Evolutionary conservation across 2,797 vertebrate species (phyloP), one percentile per base, ranked within the genome.

Genomic region (Tangara arthus): DNA sequence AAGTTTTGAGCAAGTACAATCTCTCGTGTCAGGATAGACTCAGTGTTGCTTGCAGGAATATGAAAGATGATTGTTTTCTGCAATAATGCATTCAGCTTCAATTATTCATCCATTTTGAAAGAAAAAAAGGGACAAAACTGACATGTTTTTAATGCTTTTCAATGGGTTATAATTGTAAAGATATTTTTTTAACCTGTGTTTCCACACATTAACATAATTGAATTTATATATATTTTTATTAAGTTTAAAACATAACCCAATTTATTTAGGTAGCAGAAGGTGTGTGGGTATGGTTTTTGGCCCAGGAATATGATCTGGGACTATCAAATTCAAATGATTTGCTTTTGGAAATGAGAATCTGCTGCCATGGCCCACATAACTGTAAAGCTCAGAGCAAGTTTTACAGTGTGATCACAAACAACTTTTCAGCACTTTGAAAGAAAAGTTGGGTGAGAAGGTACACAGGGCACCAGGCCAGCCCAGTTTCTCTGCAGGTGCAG

Each of bases 231-330:
- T 78, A 66, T 72, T 82, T 82, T 66, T 21, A 59, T 37, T 35
- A 60, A n/a, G 5, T 84, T 84, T 87, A 35, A 87, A 92, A 50
- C 5, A 55, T 90, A 65, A 56, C 66, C 19, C 8, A 14, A 12
- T 53, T 92, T 92, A 49, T 71, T 94, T 75, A 37, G 61, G 26
- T 72, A 76, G 78, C 70, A 92, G 66, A 91, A 91, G 39, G 78
- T 80, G 41, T 77, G 87, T 82, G 87, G 68, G 75, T 94, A 73
- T 66, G 56, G 35, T 3, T 85, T 90, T 82, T 82, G 83, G 89
- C 79, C 87, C 70, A 50, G 44, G 52, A 87, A 60, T 73, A 17
- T 35, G 42, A 84, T 80, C 68, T 73, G 37, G 21, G 59, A 63
- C 66, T 91, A 77, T 44, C 66, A 63, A 90, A 76, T 14, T 73